Evolutionary conservation across 2,113 vertebrate genomes (phyloP).

Genomic region (Seriola quinqueradiata): DNA sequence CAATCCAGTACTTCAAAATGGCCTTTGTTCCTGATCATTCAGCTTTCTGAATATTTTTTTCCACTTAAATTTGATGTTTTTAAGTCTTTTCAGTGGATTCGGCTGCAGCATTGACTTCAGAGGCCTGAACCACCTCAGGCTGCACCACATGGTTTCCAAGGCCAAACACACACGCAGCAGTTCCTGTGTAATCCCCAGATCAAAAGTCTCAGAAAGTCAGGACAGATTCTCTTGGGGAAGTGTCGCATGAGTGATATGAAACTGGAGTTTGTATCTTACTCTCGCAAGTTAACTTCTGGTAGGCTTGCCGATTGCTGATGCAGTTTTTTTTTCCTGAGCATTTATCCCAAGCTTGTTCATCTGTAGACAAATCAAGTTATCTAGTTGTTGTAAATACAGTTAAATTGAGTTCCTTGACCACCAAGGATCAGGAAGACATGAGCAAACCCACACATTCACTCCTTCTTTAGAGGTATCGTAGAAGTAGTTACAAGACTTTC

Average conservation of each 20-base stretch:
- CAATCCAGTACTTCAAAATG: neutral
- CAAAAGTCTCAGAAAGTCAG: slow-evolving; percentile 71
- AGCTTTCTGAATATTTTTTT: slow-evolving; percentile 20
- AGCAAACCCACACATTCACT: neutral
- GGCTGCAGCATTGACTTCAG: slow-evolving; percentile 48
- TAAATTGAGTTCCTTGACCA: neutral
- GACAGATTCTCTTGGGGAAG: slow-evolving; percentile 53
- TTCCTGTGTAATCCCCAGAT: slow-evolving; percentile 76
- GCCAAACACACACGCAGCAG: slow-evolving; percentile 50
- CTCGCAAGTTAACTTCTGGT: neutral
- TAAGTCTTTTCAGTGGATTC: slow-evolving; percentile 28
- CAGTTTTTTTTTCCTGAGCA: neutral
- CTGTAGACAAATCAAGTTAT: neutral
- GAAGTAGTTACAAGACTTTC: no score
- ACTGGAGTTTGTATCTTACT: slow-evolving; percentile 23
- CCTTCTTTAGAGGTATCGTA: neutral
- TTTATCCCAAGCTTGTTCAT: neutral
- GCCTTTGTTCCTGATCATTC: neutral
- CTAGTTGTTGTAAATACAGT: neutral
- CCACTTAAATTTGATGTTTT: slow-evolving; percentile 14
- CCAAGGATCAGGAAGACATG: neutral
- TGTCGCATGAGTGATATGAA: slow-evolving; percentile 41
- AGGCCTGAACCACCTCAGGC: slow-evolving; percentile 44
- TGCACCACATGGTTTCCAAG: slow-evolving; percentile 42
- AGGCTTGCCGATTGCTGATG: slow-evolving; percentile 5